Evolutionary conservation across 2,797 vertebrate genomes (phyloP), one percentile per base, ranked within the genome.

Genomic region (Amblyraja radiata): DNA sequence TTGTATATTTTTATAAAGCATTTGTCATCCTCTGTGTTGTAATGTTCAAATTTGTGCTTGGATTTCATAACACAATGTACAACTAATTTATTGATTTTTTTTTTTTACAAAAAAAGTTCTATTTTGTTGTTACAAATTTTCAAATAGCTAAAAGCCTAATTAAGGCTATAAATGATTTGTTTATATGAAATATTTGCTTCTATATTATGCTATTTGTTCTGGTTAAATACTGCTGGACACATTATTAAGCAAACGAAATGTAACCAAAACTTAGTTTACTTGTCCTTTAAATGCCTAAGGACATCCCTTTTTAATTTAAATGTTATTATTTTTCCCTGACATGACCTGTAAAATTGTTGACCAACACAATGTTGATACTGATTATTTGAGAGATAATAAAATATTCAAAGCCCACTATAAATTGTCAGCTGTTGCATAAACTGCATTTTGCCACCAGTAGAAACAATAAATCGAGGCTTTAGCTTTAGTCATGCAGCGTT

Each of bases 401-500:
- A 76, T 54, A 76, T 92, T 92, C 90, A 46, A 92, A 76, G 71
- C 68, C 18, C 88, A 68, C 63, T 21, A n/a, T 92, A 76, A 76
- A 76, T 54, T 92, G 28, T 25, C 68, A 6, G 90, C 39, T 46
- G 74, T 76, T 76, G 90, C 46, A 54, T 92, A 11, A 76, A n/a
- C 36, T 13, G 25, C 76, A 39, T 92, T 74, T 54, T 79, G 93
- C 93, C 74, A 65, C 36, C 13, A 54, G 71, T 92, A 76, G 73
- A 28, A 92, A 71, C 71, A 92, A 92, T 76, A 92, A 92, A 76
- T 54, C 8, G 68, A 90, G 77, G 78, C 76, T 83, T 83, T 92
- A 90, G 90, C 77, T n/a, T 74, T 71, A 88, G 93, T 65, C 80
- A 93, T 93, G 81, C 94, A 94, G 93, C 93, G 86, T 46, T 39